These are phyloP conservation scores for Serranus cabrilla DNA, from an alignment of 2,797 vertebrate genomes.

Conservation along the genomic window DNA sequence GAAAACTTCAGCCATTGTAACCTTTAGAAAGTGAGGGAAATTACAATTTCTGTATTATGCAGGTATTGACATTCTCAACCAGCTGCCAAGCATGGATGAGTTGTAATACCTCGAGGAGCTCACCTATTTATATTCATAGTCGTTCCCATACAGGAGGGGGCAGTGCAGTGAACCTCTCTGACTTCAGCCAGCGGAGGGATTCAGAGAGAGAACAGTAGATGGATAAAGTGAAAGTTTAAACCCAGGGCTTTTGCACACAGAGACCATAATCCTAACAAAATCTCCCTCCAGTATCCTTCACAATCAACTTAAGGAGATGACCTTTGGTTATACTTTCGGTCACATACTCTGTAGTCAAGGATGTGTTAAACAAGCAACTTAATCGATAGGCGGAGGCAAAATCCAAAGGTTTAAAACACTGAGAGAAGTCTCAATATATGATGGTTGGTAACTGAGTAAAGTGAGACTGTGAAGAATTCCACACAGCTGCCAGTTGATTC, in stretches of 20 bases:
- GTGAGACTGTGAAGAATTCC: neutral
- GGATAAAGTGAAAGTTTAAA: conserved; percentile 79
- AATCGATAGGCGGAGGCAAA: conserved; percentile 58
- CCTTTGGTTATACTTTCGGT: conserved; percentile 60
- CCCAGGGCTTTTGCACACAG: conserved; percentile 64
- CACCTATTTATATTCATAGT: conserved; percentile 80
- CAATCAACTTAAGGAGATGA: conserved; percentile 64
- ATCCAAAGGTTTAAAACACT: conserved; percentile 48
- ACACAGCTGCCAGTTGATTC: conserved; percentile 12
- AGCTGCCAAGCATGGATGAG: conserved; percentile 67
- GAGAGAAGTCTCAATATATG: conserved; percentile 10
- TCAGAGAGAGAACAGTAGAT: conserved; percentile 64
- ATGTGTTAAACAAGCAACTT: conserved; percentile 71
- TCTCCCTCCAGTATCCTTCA: conserved; percentile 63
- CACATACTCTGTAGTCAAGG: conserved; percentile 45
- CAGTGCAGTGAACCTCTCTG: conserved; percentile 75
- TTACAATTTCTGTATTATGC: conserved; percentile 65
- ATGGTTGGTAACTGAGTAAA: neutral
- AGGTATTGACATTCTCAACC: conserved; percentile 78
- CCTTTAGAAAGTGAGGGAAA: conserved; percentile 67
- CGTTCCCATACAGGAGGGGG: conserved; percentile 73
- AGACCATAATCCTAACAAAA: conserved; percentile 71
- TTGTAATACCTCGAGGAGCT: conserved; percentile 76
- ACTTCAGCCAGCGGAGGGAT: conserved; percentile 67
- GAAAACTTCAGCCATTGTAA: conserved; percentile 60